Conservation (phyloP, 2,113 vertebrate genomes). For the Pristiophorus japonicus region DNA sequence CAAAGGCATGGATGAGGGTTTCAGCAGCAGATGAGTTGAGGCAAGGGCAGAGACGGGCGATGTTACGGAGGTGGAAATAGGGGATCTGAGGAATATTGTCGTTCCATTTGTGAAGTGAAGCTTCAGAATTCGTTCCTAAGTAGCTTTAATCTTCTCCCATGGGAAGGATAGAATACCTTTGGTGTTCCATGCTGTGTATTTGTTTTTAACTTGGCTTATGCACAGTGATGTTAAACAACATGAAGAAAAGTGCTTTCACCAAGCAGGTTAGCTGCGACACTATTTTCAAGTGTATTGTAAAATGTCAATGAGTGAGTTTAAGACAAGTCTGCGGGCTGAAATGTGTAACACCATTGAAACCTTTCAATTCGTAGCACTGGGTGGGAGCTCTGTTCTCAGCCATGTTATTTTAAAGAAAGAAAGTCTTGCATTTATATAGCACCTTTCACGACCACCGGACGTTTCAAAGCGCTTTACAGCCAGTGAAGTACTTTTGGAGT, state of each 20-base stretch:
- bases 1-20: no score
- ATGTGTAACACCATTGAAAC: not conserved
- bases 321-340: not conserved
- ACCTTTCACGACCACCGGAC: no score
- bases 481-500: no score
- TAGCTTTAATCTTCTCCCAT: not conserved
- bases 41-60: no score
- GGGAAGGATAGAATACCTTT: not conserved
- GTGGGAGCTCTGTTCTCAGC: not conserved
- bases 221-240: not conserved
- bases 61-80: no score
- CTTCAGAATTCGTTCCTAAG: not conserved
- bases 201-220: not conserved
- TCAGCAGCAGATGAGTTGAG: no score
- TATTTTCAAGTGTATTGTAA: not conserved
- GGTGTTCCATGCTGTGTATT: not conserved
- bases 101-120: not conserved
- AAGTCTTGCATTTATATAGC: no score
- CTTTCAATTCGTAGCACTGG: not conserved
- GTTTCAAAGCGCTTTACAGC: no score
- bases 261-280: not conserved
- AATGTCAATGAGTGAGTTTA: not conserved
- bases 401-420: no score
- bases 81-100: no score
- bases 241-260: slow-evolving; percentile 13